A percentile compares a stretch with the other conserved stretches of the same genome.
Conservation (phyloP, 2,797 vertebrate species). For the Limosa lapponica region DNA sequence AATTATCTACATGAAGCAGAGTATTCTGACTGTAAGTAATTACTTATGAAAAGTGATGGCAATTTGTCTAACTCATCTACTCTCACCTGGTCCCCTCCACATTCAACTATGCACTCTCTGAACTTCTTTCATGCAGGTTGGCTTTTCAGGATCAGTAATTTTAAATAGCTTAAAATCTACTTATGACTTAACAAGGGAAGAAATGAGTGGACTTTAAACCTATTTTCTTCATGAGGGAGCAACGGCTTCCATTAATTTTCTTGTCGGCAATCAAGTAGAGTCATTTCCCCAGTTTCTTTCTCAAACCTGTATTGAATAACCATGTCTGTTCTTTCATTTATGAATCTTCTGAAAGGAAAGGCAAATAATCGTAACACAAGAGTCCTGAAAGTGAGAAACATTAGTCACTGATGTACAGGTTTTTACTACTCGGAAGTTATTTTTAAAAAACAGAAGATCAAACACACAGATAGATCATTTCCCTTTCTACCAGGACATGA, state of each 20-base stretch:
- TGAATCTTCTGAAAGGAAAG: background rate
- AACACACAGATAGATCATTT: background rate
- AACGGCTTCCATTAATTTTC: background rate
- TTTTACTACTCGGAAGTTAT: background rate
- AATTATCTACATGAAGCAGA: background rate
- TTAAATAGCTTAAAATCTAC: conserved; percentile 35
- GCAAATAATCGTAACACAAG: background rate
- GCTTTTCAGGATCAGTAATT: conserved; percentile 30
- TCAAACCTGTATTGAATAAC: background rate
- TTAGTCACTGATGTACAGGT: background rate
- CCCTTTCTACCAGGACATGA: background rate
- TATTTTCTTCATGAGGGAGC: conserved; percentile 17
- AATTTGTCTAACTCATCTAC: conserved; percentile 15
- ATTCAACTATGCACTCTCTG: background rate
- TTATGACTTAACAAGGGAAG: conserved; percentile 15
- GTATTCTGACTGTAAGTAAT: conserved; percentile 5
- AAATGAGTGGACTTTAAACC: conserved; percentile 17
- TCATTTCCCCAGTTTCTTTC: background rate
- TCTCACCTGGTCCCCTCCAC: background rate
- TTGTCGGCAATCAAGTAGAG: background rate
- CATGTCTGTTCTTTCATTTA: background rate
- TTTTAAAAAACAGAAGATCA: background rate
- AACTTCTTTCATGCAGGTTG: background rate
- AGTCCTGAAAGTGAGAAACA: background rate
- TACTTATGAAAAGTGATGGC: background rate